Base-by-base conservation (phyloP, 30 jellyfish, hydroid and myxozoan species). In the Chironex yamaguchii region DNA sequence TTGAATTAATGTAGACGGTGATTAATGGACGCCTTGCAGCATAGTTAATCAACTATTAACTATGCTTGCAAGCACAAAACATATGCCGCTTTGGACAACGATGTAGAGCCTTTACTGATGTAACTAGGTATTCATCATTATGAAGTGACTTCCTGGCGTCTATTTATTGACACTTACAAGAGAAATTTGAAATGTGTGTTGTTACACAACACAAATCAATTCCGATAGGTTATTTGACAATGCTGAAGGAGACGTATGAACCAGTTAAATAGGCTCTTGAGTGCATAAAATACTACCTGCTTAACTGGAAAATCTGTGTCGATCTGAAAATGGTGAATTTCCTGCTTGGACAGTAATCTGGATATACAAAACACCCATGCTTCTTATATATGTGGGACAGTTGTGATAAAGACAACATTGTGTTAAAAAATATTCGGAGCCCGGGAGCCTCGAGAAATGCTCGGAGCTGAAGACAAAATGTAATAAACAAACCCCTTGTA, bases 241-340 rank as follows among this genome's bases (percentile, higher is more conserved):
- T 33, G 23, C 32, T 80, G 69, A 80, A 80, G 67, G 91, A 80
- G 63, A 65, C 30, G 66, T 77, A 77, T 65, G 64, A 77, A 52
- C 66, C 58, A 32, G 49, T 77, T 28, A 52, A 77, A 36, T 68
- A 52, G 83, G 36, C 58, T 14, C 69, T 77, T 25, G 79, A 77
- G 49, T 26, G 77, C 62, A 77, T 77, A 0, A 77, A 52, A 14
- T 77, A 22, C 66, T 51, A 65, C 83, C 3, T 34, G 1, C 83
- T 21, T 70, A 70, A 70, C 67, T 70, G 83, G 83, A 31, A 70
- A 14, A 70, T 70, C 83, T 70, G 83, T 33, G 83, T 70, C 49
- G 83, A 33, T 33, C 50, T 70, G 54, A 70, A 62, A 70, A 70
- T 70, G 83, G 83, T 70, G 54, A 31, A 32, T 23, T 31, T 70